phyloP scores from a whole-genome alignment of 2,113 vertebrate genomes.

The Ammodytes dubius region DNA sequence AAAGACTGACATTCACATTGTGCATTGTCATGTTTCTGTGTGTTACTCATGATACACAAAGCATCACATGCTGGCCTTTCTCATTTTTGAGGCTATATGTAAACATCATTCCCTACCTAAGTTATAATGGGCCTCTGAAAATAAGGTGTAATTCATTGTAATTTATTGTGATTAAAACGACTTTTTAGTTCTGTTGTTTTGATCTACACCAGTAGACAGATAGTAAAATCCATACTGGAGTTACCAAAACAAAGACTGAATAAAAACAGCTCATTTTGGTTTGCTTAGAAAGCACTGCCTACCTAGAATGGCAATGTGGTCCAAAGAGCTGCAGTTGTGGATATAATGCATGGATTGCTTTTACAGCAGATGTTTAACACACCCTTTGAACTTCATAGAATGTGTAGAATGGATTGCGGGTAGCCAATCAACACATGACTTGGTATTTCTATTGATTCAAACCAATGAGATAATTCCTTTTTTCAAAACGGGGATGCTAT shows the following conservation, averaged over 20 bases:
- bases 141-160: background rate
- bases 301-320: background rate
- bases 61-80: slow-evolving; percentile 1
- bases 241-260: background rate
- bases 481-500: background rate
- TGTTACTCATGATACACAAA: background rate
- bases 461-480: background rate
- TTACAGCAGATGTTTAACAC: no score
- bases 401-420: background rate
- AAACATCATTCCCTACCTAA: background rate
- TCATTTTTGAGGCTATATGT: slow-evolving; percentile 7
- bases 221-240: background rate
- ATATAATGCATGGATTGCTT: background rate
- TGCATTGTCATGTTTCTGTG: slow-evolving; percentile 1
- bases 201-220: background rate
- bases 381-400: background rate
- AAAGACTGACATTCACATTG: background rate
- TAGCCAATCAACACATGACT: background rate
- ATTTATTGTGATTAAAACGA: slow-evolving; percentile 1
- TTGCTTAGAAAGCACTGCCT: background rate
- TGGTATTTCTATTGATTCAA: slow-evolving; percentile 11
- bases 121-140: slow-evolving; percentile 8
- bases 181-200: slow-evolving; percentile 6
- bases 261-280: background rate
- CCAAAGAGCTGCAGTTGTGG: background rate